A percentile compares a stretch with the other conserved stretches of the same genome.
Conservation (phyloP, 2,888 invertebrate genomes). For the Thyatira batis region DNA sequence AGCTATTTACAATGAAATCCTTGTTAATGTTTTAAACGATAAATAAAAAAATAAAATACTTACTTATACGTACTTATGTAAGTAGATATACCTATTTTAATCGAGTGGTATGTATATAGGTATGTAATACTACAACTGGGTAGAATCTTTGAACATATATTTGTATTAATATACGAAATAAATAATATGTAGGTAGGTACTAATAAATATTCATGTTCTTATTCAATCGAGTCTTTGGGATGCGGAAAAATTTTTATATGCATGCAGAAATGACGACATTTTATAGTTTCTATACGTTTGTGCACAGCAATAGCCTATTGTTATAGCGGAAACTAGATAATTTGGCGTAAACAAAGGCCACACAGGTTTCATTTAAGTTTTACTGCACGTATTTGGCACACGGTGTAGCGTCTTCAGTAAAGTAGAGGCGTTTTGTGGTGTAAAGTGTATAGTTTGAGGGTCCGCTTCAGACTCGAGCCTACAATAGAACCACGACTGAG, state of each 20-base stretch:
- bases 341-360: conserved; percentile 46
- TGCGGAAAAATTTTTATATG: neutral
- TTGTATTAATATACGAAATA: no score
- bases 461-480: conserved; percentile 17
- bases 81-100: no score
- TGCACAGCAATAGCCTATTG: conserved; percentile 49
- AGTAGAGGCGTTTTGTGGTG: conserved; percentile 56
- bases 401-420: conserved; percentile 32
- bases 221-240: neutral
- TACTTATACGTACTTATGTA: no score
- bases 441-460: conserved; percentile 41
- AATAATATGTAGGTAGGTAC: no score
- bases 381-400: conserved; percentile 47
- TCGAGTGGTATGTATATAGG: no score
- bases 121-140: no score
- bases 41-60: no score
- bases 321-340: conserved; percentile 37
- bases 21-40: no score
- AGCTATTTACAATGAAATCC: no score
- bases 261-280: neutral
- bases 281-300: neutral
- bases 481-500: conserved; percentile 26
- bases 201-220: neutral
- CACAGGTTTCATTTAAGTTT: conserved; percentile 56
- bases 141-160: neutral